Percentiles rank a stretch among this genome's conserved stretches.
Conservation (phyloP, 2,888 invertebrate genomes). For the Cataglyphis cursor region DNA sequence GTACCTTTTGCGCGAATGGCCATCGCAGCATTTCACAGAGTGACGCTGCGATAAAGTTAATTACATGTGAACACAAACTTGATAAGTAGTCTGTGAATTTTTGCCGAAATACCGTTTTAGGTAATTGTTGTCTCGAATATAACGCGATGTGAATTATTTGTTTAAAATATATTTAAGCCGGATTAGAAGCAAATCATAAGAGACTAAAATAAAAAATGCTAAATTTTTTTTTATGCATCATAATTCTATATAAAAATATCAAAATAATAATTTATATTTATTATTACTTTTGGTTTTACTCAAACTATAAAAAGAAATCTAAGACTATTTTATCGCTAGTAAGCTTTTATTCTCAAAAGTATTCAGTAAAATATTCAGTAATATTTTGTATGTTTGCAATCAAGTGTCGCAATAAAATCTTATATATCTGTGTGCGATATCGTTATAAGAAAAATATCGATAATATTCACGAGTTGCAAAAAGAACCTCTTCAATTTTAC, state of each 20-base stretch:
- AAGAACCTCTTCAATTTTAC: background rate
- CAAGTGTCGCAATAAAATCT: background rate
- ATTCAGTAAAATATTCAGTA: background rate
- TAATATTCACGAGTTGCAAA: background rate
- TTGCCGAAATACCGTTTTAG: slow-evolving; percentile 39
- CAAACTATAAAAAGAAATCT: background rate
- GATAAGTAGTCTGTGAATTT: slow-evolving; percentile 39
- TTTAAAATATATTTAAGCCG: slow-evolving; percentile 18
- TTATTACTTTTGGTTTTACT: background rate
- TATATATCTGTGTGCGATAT: background rate
- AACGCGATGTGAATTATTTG: background rate
- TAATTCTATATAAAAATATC: background rate
- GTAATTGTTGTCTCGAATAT: slow-evolving; percentile 17
- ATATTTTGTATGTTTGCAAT: background rate
- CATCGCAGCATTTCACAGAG: slow-evolving; percentile 18
- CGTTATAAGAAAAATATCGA: background rate
- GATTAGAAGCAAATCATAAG: background rate
- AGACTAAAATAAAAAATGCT: background rate
- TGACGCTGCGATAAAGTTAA: slow-evolving; percentile 53
- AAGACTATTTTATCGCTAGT: background rate
- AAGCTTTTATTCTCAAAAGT: background rate
- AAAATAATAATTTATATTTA: background rate
- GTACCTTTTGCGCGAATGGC: slow-evolving; percentile 35
- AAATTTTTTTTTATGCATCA: background rate
- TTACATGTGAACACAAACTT: slow-evolving; percentile 47